phyloP scores from a whole-genome alignment of 1,140 invertebrate genomes.

The Heliconius nattereri region DNA sequence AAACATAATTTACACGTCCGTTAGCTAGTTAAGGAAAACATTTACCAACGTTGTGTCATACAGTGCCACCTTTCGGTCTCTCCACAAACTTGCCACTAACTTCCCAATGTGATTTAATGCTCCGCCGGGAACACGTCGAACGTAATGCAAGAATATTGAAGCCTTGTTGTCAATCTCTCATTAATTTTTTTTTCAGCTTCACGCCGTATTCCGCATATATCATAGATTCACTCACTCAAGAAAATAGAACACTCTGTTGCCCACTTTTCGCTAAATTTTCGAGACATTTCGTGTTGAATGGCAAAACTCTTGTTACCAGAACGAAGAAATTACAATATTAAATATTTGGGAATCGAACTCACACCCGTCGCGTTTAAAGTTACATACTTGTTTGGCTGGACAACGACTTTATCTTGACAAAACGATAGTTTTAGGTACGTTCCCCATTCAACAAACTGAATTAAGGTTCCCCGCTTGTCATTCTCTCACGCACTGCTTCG shows the following conservation, averaged over 20 bases:
- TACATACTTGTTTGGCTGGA: fast-evolving
- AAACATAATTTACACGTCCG: not conserved
- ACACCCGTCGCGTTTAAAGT: too few relatives aligned
- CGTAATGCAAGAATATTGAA: not conserved
- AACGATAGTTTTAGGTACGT: too few relatives aligned
- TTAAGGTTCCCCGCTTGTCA: conserved; percentile 16
- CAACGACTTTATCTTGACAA: not conserved
- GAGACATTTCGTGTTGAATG: too few relatives aligned
- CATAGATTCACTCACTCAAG: too few relatives aligned
- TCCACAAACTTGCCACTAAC: conserved; percentile 28
- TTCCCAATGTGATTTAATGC: conserved; percentile 19
- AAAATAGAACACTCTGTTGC: too few relatives aligned
- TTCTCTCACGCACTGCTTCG: not conserved
- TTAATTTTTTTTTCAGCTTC: too few relatives aligned
- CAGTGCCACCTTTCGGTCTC: conserved; percentile 27
- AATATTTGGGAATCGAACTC: too few relatives aligned
- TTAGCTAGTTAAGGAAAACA: not conserved
- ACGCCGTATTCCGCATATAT: too few relatives aligned
- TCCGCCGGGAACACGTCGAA: conserved; percentile 1
- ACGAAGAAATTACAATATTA: too few relatives aligned
- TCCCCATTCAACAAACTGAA: not conserved
- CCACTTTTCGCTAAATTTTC: too few relatives aligned
- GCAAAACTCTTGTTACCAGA: too few relatives aligned
- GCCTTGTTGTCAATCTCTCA: not conserved
- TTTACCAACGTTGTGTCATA: conserved; percentile 18